phyloP scores from a whole-genome alignment of 2,113 vertebrate genomes.

The Rhinolophus ferrumequinum region DNA sequence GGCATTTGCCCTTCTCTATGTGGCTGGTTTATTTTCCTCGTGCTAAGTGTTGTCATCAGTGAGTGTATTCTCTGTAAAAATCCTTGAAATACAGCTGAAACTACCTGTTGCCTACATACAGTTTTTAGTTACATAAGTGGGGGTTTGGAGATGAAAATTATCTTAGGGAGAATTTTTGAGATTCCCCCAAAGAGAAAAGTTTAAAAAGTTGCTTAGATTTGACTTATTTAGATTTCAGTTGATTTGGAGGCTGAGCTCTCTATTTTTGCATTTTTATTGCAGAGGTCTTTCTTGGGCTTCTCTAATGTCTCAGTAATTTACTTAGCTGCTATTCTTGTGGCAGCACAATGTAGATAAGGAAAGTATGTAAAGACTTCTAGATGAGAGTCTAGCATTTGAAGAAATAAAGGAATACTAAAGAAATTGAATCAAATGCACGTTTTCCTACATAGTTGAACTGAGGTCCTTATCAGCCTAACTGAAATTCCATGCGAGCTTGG shows the following conservation, averaged over 20 bases:
- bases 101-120: neutral
- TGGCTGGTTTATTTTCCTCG: neutral
- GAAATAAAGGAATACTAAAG: neutral
- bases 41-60: neutral
- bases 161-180: slow-evolving; percentile 1
- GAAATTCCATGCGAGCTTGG: neutral
- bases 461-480: neutral
- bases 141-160: slow-evolving; percentile 32
- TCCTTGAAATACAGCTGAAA: neutral
- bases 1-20: neutral
- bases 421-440: neutral
- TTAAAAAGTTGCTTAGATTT: neutral
- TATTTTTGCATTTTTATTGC: neutral
- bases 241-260: neutral
- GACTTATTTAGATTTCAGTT: neutral
- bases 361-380: slow-evolving; percentile 1
- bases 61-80: neutral
- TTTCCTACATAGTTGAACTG: neutral
- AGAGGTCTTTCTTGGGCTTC: neutral
- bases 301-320: neutral
- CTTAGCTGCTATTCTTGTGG: neutral
- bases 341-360: neutral
- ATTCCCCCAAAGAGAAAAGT: neutral
- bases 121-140: neutral
- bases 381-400: neutral